Evolutionary conservation across 37 sponge, comb jelly and placozoan genomes (phyloP).

Genomic region (Theonella swinhoei): DNA sequence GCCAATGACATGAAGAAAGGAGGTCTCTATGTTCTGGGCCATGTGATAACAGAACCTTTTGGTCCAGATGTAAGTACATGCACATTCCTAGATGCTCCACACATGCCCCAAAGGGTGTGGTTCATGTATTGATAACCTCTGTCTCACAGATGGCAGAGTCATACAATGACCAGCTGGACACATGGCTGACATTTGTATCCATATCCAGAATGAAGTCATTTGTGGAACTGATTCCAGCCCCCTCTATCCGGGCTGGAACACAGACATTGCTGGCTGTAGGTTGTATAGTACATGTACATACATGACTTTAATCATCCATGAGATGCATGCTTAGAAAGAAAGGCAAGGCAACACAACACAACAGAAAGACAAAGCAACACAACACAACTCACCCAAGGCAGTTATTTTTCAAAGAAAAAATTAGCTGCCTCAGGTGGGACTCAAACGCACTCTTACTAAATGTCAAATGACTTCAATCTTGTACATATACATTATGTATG

Average conservation of each 20-base stretch:
- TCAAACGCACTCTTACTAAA: no score
- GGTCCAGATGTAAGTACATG: slow-evolving; percentile 42
- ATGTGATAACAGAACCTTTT: slow-evolving; percentile 76
- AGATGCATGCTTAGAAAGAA: no score
- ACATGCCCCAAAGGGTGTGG: neutral
- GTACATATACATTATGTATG: no score
- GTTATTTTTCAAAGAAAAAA: no score
- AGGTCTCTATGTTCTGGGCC: slow-evolving; percentile 85
- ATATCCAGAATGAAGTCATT: slow-evolving; percentile 91
- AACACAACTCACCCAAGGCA: no score
- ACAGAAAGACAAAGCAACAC: no score
- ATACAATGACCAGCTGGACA: slow-evolving; percentile 57
- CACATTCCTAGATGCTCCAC: no score
- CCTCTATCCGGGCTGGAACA: slow-evolving; percentile 74
- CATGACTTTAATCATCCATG: neutral
- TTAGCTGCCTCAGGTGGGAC: no score
- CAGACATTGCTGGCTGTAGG: slow-evolving; percentile 80
- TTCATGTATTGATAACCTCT: no score
- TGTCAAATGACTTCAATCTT: no score
- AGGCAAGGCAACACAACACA: no score
- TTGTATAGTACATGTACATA: neutral
- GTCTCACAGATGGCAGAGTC: slow-evolving; percentile 43
- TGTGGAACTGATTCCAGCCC: slow-evolving; percentile 87
- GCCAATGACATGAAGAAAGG: slow-evolving; percentile 99
- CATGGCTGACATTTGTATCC: slow-evolving; percentile 94